Conservation (phyloP, 2,113 vertebrate species). For the Vireo altiloquus region DNA sequence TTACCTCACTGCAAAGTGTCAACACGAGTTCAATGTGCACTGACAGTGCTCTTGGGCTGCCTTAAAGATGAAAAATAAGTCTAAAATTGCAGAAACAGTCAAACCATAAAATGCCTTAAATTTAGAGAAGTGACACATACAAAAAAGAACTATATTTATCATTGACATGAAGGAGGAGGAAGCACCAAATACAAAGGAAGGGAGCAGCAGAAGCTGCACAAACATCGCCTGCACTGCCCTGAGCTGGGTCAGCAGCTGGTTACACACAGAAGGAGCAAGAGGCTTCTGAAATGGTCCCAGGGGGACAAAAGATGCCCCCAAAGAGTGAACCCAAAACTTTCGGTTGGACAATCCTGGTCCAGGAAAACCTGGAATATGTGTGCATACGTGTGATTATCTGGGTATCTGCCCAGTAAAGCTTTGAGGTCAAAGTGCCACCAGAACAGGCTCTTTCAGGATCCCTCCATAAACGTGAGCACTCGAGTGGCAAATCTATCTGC, state of each 20-base stretch:
- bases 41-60: not conserved
- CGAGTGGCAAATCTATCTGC: not conserved
- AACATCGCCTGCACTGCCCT: not conserved
- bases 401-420: not conserved
- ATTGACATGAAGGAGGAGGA: not conserved
- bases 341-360: not conserved
- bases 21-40: not conserved
- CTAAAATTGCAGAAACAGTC: not conserved
- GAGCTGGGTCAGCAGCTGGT: not conserved
- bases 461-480: fast-evolving
- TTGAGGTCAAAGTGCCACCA: not conserved
- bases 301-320: not conserved
- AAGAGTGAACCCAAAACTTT: not conserved
- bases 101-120: conserved; percentile 12
- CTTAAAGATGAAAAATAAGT: not conserved
- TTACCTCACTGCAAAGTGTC: not conserved
- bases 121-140: conserved; percentile 43
- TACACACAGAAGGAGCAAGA: not conserved
- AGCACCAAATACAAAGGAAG: conserved; percentile 39
- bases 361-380: not conserved
- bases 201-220: conserved; percentile 21
- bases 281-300: not conserved
- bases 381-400: not conserved
- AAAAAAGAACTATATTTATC: conserved; percentile 28
- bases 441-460: not conserved